A percentile compares a stretch with the other conserved stretches of the same genome.
Evolutionary conservation across 2,888 invertebrate species (phyloP).

Genomic region (Enchytraeus crypticus): DNA sequence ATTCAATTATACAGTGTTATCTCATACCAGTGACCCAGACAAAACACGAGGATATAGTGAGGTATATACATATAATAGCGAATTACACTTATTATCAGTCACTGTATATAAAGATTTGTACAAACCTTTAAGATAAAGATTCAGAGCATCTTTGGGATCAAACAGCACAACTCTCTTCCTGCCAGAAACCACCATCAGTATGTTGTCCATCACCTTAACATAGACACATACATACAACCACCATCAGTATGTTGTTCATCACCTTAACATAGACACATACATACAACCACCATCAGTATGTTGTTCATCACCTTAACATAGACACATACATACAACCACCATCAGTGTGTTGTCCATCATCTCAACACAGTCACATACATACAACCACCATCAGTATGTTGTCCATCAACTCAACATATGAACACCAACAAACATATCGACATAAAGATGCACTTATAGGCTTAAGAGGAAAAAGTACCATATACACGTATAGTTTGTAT

Average conservation of each 20-base stretch:
- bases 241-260: constrained; percentile 55
- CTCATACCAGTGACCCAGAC: no score
- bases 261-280: constrained; percentile 39
- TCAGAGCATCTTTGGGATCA: constrained; percentile 50
- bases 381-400: background rate
- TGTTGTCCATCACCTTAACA: constrained; percentile 54
- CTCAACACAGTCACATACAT: constrained; percentile 31
- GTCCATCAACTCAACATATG: background rate
- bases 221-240: constrained; percentile 40
- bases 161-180: constrained; percentile 52
- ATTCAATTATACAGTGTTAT: no score
- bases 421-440: background rate
- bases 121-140: constrained; percentile 52
- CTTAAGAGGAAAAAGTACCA: no score
- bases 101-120: no score
- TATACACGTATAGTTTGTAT: no score
- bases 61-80: no score
- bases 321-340: constrained; percentile 44
- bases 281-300: constrained; percentile 51
- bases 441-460: background rate
- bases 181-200: constrained; percentile 53
- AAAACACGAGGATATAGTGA: no score
- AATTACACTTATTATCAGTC: no score
- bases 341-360: constrained; percentile 55
- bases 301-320: constrained; percentile 54